Conservation (phyloP, 2,797 vertebrate genomes). For the Echiichthys vipera region DNA sequence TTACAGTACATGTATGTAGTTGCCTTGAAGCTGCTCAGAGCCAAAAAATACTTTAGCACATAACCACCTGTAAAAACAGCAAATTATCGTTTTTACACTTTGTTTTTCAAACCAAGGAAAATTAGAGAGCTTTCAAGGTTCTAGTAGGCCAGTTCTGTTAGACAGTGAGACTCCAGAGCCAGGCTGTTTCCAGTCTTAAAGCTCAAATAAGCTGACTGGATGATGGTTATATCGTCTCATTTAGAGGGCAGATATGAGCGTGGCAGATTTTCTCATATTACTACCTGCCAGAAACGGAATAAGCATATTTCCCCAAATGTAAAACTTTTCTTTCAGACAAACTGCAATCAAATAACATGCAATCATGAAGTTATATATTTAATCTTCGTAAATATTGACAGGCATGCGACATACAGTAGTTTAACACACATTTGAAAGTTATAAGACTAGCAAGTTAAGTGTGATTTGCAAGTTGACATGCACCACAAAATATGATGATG, state of each 20-base stretch:
- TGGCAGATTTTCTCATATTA: neutral
- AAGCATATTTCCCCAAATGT: neutral
- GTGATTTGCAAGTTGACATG: neutral
- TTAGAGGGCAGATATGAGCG: neutral
- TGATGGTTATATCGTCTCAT: neutral
- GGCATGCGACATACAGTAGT: neutral
- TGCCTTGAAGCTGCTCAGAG: slow-evolving; percentile 4
- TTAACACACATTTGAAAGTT: neutral
- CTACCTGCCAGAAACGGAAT: neutral
- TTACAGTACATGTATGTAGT: neutral
- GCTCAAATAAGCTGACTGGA: neutral
- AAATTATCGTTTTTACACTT: neutral
- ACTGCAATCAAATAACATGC: neutral
- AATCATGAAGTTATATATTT: neutral
- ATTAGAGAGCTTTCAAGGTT: neutral
- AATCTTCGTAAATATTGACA: neutral
- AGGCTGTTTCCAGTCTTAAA: neutral
- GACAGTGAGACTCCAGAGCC: neutral
- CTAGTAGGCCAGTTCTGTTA: neutral
- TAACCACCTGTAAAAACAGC: neutral
- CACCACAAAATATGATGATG: slow-evolving; percentile 1
- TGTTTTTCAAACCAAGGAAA: neutral
- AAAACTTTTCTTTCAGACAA: neutral
- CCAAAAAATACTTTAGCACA: neutral
- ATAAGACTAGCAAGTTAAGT: neutral